phyloP scores from a whole-genome alignment of 2,888 invertebrate species.

The Kryphioiulus occultus region DNA sequence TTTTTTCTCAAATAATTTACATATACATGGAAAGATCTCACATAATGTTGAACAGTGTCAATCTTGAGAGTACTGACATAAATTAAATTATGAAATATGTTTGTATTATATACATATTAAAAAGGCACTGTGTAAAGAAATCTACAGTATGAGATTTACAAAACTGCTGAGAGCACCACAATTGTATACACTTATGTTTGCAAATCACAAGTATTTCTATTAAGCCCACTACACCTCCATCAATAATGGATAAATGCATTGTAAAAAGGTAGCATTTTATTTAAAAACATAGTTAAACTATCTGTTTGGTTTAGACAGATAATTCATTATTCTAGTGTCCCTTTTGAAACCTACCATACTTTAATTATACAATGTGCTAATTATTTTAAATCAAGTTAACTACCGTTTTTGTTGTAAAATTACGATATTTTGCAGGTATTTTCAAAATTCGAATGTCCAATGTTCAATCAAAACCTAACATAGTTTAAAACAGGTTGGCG shows the following conservation, averaged over 20 bases:
- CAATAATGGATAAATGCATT: background rate
- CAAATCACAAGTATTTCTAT: background rate
- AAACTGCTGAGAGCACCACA: conserved; percentile 20
- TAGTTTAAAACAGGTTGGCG: no score
- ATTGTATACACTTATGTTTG: background rate
- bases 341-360: no score
- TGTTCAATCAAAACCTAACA: no score
- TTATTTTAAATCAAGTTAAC: no score
- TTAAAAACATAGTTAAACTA: no score
- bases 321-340: background rate
- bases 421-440: no score
- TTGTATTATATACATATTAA: conserved; percentile 3
- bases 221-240: background rate
- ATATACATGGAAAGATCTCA: no score
- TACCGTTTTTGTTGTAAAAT: no score
- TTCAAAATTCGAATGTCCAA: no score
- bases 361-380: background rate
- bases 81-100: background rate
- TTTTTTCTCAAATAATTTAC: no score
- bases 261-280: no score
- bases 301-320: no score
- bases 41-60: background rate
- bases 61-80: background rate
- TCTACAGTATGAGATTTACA: conserved; percentile 23
- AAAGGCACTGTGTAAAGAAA: background rate